Evolutionary conservation across 1,140 invertebrate genomes (phyloP).

Genomic region (Drosophila sp.): DNA sequence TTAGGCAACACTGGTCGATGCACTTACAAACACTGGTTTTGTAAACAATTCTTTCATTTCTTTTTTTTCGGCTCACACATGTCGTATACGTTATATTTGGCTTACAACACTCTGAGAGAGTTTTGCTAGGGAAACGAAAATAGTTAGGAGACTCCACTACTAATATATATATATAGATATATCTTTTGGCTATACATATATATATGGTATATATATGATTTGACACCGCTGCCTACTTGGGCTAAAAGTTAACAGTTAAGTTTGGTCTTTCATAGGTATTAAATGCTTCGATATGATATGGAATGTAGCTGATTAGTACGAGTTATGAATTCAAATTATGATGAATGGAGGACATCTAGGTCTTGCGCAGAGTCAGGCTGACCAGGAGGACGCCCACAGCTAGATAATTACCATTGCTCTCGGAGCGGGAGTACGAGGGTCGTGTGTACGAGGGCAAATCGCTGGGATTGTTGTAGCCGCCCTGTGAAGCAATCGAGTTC

Average conservation of each 20-base stretch:
- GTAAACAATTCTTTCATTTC: background rate
- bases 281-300: slow-evolving; percentile 31
- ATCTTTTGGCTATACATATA: slow-evolving; percentile 23
- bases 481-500: slow-evolving; percentile 66
- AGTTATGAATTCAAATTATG: slow-evolving; percentile 42
- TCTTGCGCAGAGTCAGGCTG: slow-evolving; percentile 78
- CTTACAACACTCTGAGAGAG: slow-evolving; percentile 67
- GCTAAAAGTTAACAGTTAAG: slow-evolving; percentile 37
- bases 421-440: slow-evolving; percentile 78
- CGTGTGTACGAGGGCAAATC: slow-evolving; percentile 78
- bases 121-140: slow-evolving; percentile 50
- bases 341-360: slow-evolving; percentile 40
- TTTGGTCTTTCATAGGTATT: slow-evolving; percentile 37
- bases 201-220: slow-evolving; percentile 41
- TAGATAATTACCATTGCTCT: slow-evolving; percentile 83
- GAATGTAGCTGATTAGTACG: slow-evolving; percentile 53
- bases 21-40: slow-evolving; percentile 62
- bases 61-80: slow-evolving; percentile 46
- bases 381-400: slow-evolving; percentile 79
- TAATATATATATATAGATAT: background rate
- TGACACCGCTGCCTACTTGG: slow-evolving; percentile 66
- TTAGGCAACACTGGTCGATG: slow-evolving; percentile 48
- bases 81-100: slow-evolving; percentile 77
- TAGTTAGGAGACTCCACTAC: slow-evolving; percentile 34
- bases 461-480: slow-evolving; percentile 69